Conservation (phyloP, 2,797 vertebrate genomes). For the Pseudochirops corinnae region DNA sequence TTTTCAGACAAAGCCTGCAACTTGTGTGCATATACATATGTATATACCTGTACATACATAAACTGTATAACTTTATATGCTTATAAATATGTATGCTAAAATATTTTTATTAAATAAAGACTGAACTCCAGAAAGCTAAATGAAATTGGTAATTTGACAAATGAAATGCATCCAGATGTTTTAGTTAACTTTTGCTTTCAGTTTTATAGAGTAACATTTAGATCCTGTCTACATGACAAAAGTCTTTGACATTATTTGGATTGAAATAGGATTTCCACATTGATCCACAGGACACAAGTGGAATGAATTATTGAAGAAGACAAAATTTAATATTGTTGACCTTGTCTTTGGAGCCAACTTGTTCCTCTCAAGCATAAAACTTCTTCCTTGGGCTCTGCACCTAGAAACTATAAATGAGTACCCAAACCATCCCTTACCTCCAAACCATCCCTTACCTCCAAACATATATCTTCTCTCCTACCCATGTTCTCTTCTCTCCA, state of each 20-base stretch:
- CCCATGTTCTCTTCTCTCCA: neutral
- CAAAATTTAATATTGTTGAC: neutral
- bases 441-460: neutral
- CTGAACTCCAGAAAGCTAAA: constrained; percentile 1
- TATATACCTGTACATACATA: constrained; percentile 33
- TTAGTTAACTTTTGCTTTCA: constrained; percentile 62
- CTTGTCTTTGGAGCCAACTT: neutral
- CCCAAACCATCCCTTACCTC: neutral
- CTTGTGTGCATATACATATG: constrained; percentile 16
- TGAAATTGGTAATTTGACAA: constrained; percentile 51
- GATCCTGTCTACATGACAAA: constrained; percentile 45
- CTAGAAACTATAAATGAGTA: neutral
- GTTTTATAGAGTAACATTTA: constrained; percentile 42
- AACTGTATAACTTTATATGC: constrained; percentile 53
- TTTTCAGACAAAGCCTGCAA: constrained; percentile 42
- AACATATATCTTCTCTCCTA: neutral
- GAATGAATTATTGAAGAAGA: constrained; percentile 41
- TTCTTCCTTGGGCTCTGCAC: neutral
- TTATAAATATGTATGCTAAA: constrained; percentile 64
- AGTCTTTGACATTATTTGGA: constrained; percentile 58
- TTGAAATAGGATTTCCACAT: constrained; percentile 6
- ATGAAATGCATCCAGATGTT: constrained; percentile 45
- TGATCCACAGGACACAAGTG: constrained; percentile 20
- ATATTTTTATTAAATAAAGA: constrained; percentile 32
- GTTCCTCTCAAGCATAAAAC: neutral